Evolutionary conservation across 2,113 vertebrate genomes (phyloP).

Genomic region (Ageneiosus marmoratus): DNA sequence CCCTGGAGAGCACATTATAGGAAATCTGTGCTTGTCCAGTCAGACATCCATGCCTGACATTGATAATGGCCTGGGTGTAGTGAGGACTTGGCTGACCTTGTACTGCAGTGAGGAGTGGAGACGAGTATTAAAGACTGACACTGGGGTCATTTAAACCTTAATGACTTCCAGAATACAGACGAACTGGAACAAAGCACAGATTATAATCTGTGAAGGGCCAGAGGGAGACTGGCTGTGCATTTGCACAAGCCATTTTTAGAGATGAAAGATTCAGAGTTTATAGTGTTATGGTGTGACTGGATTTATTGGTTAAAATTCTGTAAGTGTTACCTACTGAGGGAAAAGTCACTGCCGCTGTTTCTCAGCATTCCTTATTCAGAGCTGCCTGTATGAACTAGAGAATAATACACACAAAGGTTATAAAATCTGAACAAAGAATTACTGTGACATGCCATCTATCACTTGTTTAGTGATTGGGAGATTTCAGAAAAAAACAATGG

Average conservation of each 20-base stretch:
- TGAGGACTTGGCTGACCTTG: background rate
- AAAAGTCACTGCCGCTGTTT: slow-evolving; percentile 28
- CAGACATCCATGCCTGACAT: background rate
- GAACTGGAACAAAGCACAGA: background rate
- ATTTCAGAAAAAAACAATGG: background rate
- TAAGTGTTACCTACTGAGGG: background rate
- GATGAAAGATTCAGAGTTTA: background rate
- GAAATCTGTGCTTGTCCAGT: background rate
- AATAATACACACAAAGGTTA: background rate
- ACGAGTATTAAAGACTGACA: background rate
- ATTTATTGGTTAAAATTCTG: background rate
- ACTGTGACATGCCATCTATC: background rate
- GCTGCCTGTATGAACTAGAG: background rate
- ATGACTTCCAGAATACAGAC: background rate
- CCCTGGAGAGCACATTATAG: slow-evolving; percentile 90
- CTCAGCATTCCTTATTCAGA: slow-evolving; percentile 16
- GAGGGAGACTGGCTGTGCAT: background rate
- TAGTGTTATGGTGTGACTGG: background rate
- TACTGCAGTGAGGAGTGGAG: background rate
- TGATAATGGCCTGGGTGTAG: background rate
- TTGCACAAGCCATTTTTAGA: background rate
- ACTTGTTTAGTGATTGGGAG: background rate
- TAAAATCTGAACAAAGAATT: background rate
- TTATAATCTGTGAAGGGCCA: background rate
- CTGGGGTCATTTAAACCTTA: background rate